Percentiles rank a stretch among this genome's conserved stretches.
Conservation (phyloP, 1,140 invertebrate species). For the Scylla paramamosain region DNA sequence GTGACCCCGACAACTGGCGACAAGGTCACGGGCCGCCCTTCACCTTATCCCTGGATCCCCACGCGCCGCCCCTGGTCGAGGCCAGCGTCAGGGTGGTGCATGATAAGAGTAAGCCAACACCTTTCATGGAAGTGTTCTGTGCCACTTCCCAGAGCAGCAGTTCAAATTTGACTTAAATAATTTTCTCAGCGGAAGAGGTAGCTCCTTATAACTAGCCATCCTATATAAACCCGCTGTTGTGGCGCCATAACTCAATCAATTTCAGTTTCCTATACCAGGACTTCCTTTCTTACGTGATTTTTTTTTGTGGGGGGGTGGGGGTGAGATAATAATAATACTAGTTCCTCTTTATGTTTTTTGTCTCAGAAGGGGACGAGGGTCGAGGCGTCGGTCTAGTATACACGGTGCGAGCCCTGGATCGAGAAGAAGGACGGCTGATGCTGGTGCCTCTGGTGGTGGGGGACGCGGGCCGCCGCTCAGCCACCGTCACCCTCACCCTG, state of each 20-base stretch:
- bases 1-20: conserved; percentile 56
- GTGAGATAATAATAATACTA: background rate
- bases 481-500: conserved; percentile 66
- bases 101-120: conserved; percentile 1
- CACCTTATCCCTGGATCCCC: conserved; percentile 49
- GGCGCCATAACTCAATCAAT: too few species aligned
- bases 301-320: background rate
- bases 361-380: conserved; percentile 55
- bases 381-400: conserved; percentile 55
- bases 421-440: conserved; percentile 51
- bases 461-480: conserved; percentile 48
- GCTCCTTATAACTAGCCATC: too few species aligned
- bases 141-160: too few species aligned
- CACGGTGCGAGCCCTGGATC: conserved; percentile 21
- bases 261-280: background rate
- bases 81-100: conserved; percentile 25
- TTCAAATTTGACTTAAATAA: too few species aligned
- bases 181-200: too few species aligned
- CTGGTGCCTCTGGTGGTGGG: conserved; percentile 64
- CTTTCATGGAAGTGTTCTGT: too few species aligned
- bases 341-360: background rate
- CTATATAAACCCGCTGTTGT: too few species aligned
- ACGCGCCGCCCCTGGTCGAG: background rate
- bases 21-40: conserved; percentile 53
- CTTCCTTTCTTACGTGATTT: background rate